Conservation (phyloP, 2,113 vertebrate species). For the Phaethon lepturus region DNA sequence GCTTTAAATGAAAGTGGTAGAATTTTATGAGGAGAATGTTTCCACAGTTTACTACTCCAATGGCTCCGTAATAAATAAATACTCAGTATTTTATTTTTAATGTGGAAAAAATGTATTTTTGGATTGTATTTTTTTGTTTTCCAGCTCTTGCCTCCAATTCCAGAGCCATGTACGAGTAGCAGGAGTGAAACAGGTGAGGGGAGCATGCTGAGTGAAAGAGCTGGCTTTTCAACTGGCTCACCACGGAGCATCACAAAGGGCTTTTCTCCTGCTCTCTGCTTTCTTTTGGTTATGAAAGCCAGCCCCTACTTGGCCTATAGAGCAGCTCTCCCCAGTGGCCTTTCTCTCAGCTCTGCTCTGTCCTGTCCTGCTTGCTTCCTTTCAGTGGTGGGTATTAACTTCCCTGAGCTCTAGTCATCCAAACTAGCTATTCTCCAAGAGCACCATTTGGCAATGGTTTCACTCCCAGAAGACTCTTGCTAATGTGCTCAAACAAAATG, state of each 20-base stretch:
- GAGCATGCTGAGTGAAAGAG: conserved; percentile 19
- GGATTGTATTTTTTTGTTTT: conserved; percentile 22
- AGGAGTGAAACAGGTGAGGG: conserved; percentile 37
- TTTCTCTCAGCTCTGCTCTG: conserved; percentile 29
- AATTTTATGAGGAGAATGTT: neutral
- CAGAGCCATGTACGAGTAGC: neutral
- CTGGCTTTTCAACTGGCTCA: neutral
- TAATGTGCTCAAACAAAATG: neutral
- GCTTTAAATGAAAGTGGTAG: neutral
- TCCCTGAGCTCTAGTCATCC: neutral
- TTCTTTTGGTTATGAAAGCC: neutral
- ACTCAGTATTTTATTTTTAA: neutral
- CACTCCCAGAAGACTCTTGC: neutral
- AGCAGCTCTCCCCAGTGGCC: neutral
- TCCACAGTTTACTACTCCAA: neutral
- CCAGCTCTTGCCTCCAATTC: conserved; percentile 41
- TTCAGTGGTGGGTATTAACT: neutral
- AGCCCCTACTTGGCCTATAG: neutral
- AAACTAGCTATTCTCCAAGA: neutral
- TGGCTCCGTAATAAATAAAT: neutral
- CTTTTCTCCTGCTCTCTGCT: conserved; percentile 9
- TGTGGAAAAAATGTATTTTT: neutral
- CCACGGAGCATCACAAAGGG: neutral
- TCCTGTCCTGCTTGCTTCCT: conserved; percentile 14
- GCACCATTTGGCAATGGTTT: neutral